Percentiles rank a stretch among this genome's conserved stretches.
Conservation (phyloP, 92 coral and sea anemone species). For the Parazoanthus atlanticus region DNA sequence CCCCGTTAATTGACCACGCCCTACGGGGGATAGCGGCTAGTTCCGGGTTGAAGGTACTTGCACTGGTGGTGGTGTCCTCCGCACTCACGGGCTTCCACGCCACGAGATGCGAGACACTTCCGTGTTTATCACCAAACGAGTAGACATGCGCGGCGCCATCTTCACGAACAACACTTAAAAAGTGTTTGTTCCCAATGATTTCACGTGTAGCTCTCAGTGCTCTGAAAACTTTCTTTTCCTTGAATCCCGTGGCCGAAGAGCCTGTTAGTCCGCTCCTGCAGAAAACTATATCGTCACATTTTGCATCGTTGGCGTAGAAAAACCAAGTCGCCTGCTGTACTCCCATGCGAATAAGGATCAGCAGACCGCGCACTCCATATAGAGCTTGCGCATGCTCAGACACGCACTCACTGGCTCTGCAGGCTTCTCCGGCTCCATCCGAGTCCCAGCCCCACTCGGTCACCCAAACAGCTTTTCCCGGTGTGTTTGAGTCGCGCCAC, state of each 20-base stretch:
- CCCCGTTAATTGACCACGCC: conserved; percentile 37
- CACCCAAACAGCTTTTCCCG: conserved; percentile 34
- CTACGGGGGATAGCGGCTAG: conserved; percentile 13
- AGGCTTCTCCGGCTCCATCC: conserved; percentile 32
- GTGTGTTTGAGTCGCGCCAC: conserved; percentile 40
- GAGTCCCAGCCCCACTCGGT: conserved; percentile 56
- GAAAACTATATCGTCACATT: conserved; percentile 23
- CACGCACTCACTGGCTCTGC: conserved; percentile 38
- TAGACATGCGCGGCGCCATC: conserved; percentile 5
- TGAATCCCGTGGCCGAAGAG: neutral
- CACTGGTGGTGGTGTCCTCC: neutral
- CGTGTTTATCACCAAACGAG: neutral
- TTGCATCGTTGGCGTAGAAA: conserved; percentile 38
- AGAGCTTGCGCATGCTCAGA: conserved; percentile 50
- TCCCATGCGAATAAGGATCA: conserved; percentile 15
- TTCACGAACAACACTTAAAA: neutral
- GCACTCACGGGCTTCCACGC: conserved; percentile 29
- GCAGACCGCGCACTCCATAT: conserved; percentile 29
- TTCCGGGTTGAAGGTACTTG: neutral
- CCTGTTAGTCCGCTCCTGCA: conserved; percentile 30
- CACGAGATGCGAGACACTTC: conserved; percentile 24
- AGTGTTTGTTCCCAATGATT: conserved; percentile 14
- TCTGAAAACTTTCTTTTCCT: conserved; percentile 20
- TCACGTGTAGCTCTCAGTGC: conserved; percentile 11
- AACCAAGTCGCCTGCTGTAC: conserved; percentile 43